Evolutionary conservation across 2,888 invertebrate species (phyloP).

Genomic region (Lochmaea capreae): DNA sequence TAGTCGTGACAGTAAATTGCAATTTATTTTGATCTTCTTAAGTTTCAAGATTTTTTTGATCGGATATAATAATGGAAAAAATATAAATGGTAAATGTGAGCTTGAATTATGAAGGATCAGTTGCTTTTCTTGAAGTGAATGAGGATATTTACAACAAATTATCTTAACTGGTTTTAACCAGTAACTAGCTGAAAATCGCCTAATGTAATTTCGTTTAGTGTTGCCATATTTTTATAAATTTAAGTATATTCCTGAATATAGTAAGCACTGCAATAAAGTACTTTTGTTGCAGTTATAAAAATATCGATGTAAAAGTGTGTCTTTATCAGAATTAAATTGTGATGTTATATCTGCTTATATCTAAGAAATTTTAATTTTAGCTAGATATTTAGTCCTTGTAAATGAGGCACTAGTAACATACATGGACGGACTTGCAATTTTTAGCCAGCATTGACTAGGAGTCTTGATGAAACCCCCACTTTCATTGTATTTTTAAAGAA

Average conservation of each 20-base stretch:
- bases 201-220: too few species aligned
- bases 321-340: background rate
- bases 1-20: too few species aligned
- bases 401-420: slow-evolving; percentile 27
- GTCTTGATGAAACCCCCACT: background rate
- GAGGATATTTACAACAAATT: too few species aligned
- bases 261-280: background rate
- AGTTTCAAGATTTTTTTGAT: too few species aligned
- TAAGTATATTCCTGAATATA: background rate
- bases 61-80: too few species aligned
- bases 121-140: too few species aligned
- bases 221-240: too few species aligned
- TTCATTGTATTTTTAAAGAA: background rate
- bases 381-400: slow-evolving; percentile 12
- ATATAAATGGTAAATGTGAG: too few species aligned
- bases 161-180: too few species aligned
- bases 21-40: too few species aligned
- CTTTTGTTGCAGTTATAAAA: slow-evolving; percentile 2
- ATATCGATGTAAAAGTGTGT: background rate
- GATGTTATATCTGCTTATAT: background rate
- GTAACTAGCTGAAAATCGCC: too few species aligned
- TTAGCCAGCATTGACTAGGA: slow-evolving; percentile 15
- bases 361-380: background rate
- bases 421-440: slow-evolving; percentile 26
- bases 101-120: too few species aligned